Evolutionary conservation across 1,140 invertebrate genomes (phyloP), one percentile per base, ranked within the genome.

Genomic region (Drosophila bocqueti): DNA sequence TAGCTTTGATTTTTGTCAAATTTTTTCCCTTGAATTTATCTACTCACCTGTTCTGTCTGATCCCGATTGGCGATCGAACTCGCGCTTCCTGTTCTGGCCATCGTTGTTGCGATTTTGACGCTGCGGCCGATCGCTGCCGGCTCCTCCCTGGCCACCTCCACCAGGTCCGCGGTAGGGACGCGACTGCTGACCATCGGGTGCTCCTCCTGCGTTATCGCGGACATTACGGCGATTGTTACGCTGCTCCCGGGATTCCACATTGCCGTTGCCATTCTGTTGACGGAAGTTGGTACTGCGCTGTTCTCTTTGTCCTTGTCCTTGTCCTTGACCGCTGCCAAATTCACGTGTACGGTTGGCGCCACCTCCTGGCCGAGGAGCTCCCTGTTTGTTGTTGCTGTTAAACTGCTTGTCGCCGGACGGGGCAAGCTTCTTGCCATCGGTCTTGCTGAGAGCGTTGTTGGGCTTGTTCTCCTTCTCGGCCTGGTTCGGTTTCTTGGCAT

Each of bases 41-140:
- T 24, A 49, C 98, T 97, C 66, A 92, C 91, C 91, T 93, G 97
- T 98, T 94, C 97, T 98, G 92, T 99, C 98, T 61, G 97, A 98
- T 77, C 98, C 98, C 90, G 97, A 98, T 93, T 98, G 97, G 73
- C 98, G 95, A 93, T 99, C 98, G 93, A 97, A 99, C 94, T 99
- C 98, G 42, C 97, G 95, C 93, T 98, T 98, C 45, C 92, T 83
- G 80, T 92, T 92, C 76, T 96, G 94, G 76, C 96, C 95, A 76
- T 96, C 96, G 89, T 95, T 96, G 72, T 94, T 94, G 24, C 94
- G 93, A 71, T 94, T 91, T 40, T 87, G 83, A 55, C 92, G 83
- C 77, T 84, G 78, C 91, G 82, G 93, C 55, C 92, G 71, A 85
- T 94, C 93, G 73, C 74, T 75, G 16, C 74, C 67, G n/a, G 80